These are phyloP conservation scores for Hystrix brachyura DNA, from an alignment of 2,113 vertebrate species.

Conservation along the genomic window DNA sequence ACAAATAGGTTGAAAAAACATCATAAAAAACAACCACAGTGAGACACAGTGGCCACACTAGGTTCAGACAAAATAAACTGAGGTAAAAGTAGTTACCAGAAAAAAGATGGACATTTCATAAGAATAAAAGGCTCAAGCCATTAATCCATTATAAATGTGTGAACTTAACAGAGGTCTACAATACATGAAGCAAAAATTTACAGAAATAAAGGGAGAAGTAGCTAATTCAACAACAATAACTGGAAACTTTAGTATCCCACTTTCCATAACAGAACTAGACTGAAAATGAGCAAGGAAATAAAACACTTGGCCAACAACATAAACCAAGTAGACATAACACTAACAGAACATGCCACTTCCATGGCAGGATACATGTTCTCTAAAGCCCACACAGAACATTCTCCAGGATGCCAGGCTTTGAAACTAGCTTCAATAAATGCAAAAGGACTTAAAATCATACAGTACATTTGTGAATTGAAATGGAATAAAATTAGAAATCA, in stretches of 20 bases:
- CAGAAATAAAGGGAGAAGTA: not conserved
- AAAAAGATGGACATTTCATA: not conserved
- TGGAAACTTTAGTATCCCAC: not conserved
- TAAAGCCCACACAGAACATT: not conserved
- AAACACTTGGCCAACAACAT: not conserved
- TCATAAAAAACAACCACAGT: not conserved
- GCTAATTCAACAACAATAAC: not conserved
- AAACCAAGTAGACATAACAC: not conserved
- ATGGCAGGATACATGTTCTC: not conserved
- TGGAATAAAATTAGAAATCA: not conserved
- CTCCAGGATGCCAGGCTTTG: not conserved
- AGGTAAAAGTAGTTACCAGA: not conserved
- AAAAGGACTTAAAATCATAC: not conserved
- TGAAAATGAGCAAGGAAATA: not conserved
- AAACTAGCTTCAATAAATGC: not conserved
- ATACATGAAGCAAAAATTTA: not conserved
- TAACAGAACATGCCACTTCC: rapidly evolving
- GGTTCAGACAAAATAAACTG: not conserved
- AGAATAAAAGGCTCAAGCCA: not conserved
- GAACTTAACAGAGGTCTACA: not conserved
- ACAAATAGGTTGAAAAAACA: not conserved
- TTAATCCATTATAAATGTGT: not conserved
- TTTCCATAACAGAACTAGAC: not conserved
- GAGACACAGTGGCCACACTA: not conserved
- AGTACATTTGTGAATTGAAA: not conserved